Percentiles rank a stretch among this genome's conserved stretches.
phyloP scores from a whole-genome alignment of 1,140 invertebrate species.

The Brachystomella parvula region DNA sequence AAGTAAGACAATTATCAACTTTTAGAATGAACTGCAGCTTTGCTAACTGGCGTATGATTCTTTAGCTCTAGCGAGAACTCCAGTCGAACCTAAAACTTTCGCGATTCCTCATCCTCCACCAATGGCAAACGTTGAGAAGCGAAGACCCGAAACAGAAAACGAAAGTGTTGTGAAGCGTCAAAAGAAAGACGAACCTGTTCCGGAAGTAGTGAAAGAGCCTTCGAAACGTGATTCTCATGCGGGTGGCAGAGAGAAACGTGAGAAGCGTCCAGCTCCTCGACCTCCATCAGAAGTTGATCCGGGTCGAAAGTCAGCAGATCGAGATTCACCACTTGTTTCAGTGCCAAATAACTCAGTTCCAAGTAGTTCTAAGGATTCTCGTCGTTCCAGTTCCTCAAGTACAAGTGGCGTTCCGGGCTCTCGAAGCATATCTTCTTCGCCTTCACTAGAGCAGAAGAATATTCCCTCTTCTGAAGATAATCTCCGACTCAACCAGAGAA shows the following conservation, averaged over 20 bases:
- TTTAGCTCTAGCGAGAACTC: conserved; percentile 17
- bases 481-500: too few species aligned
- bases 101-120: conserved; percentile 26
- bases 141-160: conserved; percentile 7
- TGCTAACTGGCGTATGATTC: too few species aligned
- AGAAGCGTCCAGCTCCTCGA: conserved; percentile 62
- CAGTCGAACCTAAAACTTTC: conserved; percentile 21
- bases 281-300: conserved; percentile 44
- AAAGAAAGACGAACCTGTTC: conserved; percentile 25
- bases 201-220: conserved; percentile 11
- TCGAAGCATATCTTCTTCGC: too few species aligned
- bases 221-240: neutral
- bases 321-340: conserved; percentile 14
- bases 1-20: conserved; percentile 22
- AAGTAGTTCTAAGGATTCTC: neutral
- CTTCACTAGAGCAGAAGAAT: too few species aligned
- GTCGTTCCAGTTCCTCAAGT: neutral
- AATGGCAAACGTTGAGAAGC: conserved; percentile 29
- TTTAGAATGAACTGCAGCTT: neutral
- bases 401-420: neutral
- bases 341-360: neutral
- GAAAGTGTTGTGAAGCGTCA: conserved; percentile 28
- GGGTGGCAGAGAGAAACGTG: conserved; percentile 38
- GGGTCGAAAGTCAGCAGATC: neutral
- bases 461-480: too few species aligned